Evolutionary conservation across 2,888 invertebrate genomes (phyloP).

Genomic region (Melinaea menophilus): DNA sequence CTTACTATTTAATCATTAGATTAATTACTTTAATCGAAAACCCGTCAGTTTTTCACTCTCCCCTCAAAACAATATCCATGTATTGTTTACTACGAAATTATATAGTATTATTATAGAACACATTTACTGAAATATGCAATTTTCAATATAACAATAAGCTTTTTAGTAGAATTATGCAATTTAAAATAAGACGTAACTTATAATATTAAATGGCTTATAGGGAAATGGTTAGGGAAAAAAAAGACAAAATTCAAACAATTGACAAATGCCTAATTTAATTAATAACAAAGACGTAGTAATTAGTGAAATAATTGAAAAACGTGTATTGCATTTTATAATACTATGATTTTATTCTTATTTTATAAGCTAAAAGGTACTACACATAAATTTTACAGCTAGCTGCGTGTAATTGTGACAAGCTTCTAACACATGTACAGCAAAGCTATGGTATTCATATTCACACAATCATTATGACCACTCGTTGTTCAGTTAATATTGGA

Average conservation of each 20-base stretch:
- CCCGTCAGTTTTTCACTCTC: no score
- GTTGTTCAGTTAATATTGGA: no score
- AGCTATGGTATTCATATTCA: not conserved
- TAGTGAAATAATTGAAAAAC: conserved; percentile 3
- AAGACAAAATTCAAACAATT: conserved; percentile 5
- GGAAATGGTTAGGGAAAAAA: not conserved
- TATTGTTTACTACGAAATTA: no score
- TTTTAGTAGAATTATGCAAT: no score
- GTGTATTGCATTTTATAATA: conserved; percentile 5
- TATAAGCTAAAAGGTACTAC: not conserved
- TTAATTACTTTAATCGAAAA: no score
- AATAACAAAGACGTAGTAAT: conserved; percentile 3
- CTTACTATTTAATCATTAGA: no score
- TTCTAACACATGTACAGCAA: conserved; percentile 2
- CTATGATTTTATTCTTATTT: conserved; percentile 5
- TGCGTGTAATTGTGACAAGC: not conserved
- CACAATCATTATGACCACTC: no score
- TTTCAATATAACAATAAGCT: no score
- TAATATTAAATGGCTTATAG: not conserved
- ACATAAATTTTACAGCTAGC: conserved; percentile 4
- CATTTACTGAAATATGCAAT: no score
- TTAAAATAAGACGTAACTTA: no score
- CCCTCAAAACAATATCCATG: no score
- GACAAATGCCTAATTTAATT: conserved; percentile 7
- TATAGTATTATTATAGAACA: no score